These are phyloP conservation scores for Cebus imitator DNA, from an alignment of 2,113 vertebrate species.

Conservation along the genomic window DNA sequence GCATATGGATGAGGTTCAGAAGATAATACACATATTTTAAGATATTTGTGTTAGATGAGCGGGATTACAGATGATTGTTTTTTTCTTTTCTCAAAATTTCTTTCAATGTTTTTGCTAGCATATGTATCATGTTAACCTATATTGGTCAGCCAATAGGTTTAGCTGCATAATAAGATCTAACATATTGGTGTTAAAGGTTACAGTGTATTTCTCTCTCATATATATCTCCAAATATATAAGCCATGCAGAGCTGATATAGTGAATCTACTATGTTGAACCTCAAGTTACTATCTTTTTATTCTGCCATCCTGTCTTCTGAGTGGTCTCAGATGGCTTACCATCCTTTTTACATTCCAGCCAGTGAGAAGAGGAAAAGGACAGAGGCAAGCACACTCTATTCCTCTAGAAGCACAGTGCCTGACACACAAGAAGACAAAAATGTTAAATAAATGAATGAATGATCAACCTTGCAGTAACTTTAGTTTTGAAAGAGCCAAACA, in stretches of 20 bases:
- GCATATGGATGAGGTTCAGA: neutral
- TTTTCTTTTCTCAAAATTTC: constrained; percentile 18
- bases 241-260: neutral
- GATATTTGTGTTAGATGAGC: neutral
- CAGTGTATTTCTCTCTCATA: neutral
- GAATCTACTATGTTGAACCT: neutral
- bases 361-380: neutral
- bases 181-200: neutral
- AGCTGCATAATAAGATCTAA: neutral
- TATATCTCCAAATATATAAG: neutral
- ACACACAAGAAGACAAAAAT: neutral
- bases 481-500: neutral
- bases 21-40: constrained; percentile 1
- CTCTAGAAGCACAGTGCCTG: neutral
- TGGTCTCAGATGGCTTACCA: neutral
- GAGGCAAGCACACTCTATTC: neutral
- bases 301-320: neutral
- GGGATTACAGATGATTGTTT: neutral
- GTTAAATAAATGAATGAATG: neutral
- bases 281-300: neutral
- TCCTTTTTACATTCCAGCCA: neutral
- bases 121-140: neutral
- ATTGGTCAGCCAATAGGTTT: neutral
- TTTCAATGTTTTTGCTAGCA: neutral
- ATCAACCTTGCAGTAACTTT: neutral